A percentile compares a stretch with the other conserved stretches of the same genome.
Conservation (phyloP, 2,113 vertebrate genomes). For the Rhadina sibilatrix region DNA sequence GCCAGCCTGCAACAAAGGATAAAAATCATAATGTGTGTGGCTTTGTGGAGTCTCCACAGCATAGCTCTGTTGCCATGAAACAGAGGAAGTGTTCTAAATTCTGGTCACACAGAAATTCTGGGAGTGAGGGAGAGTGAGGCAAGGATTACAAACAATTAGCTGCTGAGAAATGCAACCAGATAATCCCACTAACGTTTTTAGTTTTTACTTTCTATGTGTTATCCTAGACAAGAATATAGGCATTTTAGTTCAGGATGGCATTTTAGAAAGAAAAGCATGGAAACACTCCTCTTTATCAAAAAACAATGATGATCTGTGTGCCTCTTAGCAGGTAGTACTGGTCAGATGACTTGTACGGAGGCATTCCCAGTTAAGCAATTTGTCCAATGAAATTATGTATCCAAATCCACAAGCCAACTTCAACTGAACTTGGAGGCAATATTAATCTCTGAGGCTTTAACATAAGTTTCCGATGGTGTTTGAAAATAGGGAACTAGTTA, state of each 20-base stretch:
- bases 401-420: background rate
- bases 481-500: background rate
- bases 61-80: conserved; percentile 1
- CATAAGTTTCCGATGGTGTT: background rate
- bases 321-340: background rate
- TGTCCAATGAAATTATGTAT: background rate
- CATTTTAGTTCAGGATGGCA: background rate
- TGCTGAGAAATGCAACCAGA: background rate
- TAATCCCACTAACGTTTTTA: background rate
- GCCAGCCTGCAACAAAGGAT: background rate
- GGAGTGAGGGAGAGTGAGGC: background rate
- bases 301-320: background rate
- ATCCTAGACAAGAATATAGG: background rate
- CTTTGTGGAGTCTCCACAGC: background rate
- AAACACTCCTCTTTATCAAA: background rate
- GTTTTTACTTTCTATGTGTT: background rate
- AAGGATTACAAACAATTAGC: background rate
- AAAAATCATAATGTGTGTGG: background rate
- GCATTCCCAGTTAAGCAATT: background rate
- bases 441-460: background rate
- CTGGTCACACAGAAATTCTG: background rate
- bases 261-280: background rate
- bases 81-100: background rate
- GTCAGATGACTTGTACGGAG: background rate
- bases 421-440: background rate